phyloP scores from a whole-genome alignment of 2,113 vertebrate species.

The Mormoops blainvillei region DNA sequence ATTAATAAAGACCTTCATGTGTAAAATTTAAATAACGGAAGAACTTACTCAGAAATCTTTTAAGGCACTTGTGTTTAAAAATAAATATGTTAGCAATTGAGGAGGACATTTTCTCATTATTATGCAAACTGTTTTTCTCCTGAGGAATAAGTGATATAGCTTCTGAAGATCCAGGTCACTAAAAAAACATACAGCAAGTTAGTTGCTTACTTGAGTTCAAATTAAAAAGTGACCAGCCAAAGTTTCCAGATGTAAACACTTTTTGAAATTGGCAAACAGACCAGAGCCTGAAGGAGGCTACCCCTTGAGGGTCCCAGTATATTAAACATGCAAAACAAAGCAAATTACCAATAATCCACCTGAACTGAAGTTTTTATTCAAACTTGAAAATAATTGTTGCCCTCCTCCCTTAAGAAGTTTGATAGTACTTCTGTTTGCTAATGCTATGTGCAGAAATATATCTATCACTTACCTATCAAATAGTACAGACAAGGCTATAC shows the following conservation, averaged over 20 bases:
- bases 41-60: constrained; percentile 12
- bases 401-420: neutral
- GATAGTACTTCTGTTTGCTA: neutral
- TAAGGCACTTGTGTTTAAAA: constrained; percentile 15
- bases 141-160: constrained; percentile 8
- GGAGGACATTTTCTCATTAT: constrained; percentile 2
- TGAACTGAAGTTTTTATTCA: neutral
- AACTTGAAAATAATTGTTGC: neutral
- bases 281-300: neutral
- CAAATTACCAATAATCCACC: neutral
- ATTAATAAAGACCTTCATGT: neutral
- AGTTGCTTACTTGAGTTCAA: neutral
- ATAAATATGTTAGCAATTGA: constrained; percentile 18
- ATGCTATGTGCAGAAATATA: neutral
- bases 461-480: neutral
- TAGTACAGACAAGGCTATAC: neutral
- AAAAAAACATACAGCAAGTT: neutral
- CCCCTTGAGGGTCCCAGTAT: neutral
- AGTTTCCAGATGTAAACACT: neutral
- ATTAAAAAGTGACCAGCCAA: neutral
- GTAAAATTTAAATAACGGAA: constrained; percentile 53
- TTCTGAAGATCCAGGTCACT: neutral
- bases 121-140: constrained; percentile 36
- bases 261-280: neutral
- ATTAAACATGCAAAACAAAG: neutral